These are phyloP conservation scores for Drosophila aff. DNA, from an alignment of 1,140 invertebrate genomes.

Conservation along the genomic window DNA sequence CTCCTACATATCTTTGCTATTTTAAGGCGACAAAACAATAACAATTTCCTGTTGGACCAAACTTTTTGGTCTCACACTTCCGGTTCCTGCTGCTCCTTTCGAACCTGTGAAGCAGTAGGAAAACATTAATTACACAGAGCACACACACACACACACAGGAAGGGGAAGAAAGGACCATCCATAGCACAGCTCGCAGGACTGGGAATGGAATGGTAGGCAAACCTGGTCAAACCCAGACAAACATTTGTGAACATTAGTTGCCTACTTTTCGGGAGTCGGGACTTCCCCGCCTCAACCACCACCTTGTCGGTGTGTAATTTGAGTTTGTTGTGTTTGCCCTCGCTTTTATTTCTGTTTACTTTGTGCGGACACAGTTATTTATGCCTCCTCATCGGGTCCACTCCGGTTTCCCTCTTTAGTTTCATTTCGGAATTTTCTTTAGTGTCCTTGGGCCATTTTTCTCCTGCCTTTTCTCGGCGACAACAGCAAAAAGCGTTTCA, in stretches of 20 bases:
- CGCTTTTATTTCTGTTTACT: conserved; percentile 52
- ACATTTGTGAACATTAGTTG: conserved; percentile 65
- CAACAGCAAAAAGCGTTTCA: conserved; percentile 61
- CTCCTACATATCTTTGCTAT: conserved; percentile 23
- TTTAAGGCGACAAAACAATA: conserved; percentile 74
- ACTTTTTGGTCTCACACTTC: conserved; percentile 66
- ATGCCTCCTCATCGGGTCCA: conserved; percentile 43
- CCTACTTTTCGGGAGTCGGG: conserved; percentile 32
- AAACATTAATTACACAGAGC: conserved; percentile 74
- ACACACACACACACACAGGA: conserved; percentile 46
- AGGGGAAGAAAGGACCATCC: not conserved
- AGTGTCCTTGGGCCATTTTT: conserved; percentile 49
- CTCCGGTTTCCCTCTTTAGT: conserved; percentile 16
- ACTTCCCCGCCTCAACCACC: not conserved
- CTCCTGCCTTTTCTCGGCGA: conserved; percentile 15
- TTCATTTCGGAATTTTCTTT: conserved; percentile 19
- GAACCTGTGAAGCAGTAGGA: conserved; percentile 31
- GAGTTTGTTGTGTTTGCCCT: conserved; percentile 55
- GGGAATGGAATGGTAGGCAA: conserved; percentile 13
- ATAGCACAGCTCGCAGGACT: conserved; percentile 12
- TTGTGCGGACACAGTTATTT: conserved; percentile 70
- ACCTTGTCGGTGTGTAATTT: conserved; percentile 37
- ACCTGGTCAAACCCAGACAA: conserved; percentile 57
- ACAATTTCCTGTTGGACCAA: conserved; percentile 68
- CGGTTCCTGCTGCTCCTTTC: conserved; percentile 10